These are phyloP conservation scores for Phrynocephalus vlangalii DNA, from an alignment of 2,797 vertebrate species.

Conservation along the genomic window DNA sequence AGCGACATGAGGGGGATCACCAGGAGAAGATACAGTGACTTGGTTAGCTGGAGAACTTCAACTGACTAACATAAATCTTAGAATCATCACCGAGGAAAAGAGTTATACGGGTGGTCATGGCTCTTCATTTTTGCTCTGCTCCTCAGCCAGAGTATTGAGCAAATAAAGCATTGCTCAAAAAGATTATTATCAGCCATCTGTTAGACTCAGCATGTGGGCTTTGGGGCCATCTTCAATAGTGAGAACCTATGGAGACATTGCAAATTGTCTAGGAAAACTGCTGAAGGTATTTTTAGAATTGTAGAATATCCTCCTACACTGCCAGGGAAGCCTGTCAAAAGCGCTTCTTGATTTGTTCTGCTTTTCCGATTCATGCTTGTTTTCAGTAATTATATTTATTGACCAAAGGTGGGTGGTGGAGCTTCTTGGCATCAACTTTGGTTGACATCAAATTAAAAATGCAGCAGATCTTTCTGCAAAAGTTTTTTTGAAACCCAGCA, in stretches of 20 bases:
- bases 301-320: slow-evolving; percentile 74
- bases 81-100: neutral
- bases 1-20: neutral
- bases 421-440: slow-evolving; percentile 47
- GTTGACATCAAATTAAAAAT: slow-evolving; percentile 62
- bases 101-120: slow-evolving; percentile 33
- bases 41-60: neutral
- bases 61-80: neutral
- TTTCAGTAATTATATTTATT: slow-evolving; percentile 72
- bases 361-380: slow-evolving; percentile 67
- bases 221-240: slow-evolving; percentile 68
- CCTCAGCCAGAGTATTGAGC: slow-evolving; percentile 48
- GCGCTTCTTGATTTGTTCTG: slow-evolving; percentile 72
- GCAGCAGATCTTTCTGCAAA: slow-evolving; percentile 17
- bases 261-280: slow-evolving; percentile 73
- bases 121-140: slow-evolving; percentile 31
- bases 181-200: slow-evolving; percentile 73
- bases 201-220: slow-evolving; percentile 72
- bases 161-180: slow-evolving; percentile 66
- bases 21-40: neutral
- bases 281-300: slow-evolving; percentile 73
- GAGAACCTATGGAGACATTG: slow-evolving; percentile 68
- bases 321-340: slow-evolving; percentile 76
- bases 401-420: slow-evolving; percentile 67
- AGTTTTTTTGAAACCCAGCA: slow-evolving; percentile 34